Base-by-base conservation (phyloP, 1,140 invertebrate genomes). In the Eueides isabella region DNA sequence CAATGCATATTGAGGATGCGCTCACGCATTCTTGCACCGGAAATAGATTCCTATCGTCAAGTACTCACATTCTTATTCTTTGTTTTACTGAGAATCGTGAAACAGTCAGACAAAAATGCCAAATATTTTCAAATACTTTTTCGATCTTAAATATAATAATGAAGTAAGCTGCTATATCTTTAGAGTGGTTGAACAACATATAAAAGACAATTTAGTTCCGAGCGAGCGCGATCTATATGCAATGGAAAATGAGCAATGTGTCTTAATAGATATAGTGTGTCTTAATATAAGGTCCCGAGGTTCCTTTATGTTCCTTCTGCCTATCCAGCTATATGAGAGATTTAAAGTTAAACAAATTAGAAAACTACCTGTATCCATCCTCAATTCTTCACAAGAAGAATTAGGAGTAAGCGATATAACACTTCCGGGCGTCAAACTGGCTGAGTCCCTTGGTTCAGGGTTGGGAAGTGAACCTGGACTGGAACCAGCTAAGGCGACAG, bases 301-400 rank as follows among this genome's bases (percentile, higher is more conserved):
- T 3, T 31, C 31, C 31, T 31, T 3, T 31, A 31, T n/a, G n/a
- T n/a, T n/a, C n/a, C n/a, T n/a, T n/a, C n/a, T n/a, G n/a, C n/a
- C n/a, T n/a, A n/a, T n/a, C 31, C 3, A 5, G 31, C 7, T 31
- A 31, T 31, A n/a, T n/a, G n/a, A n/a, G n/a, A n/a, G n/a, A n/a
- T n/a, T n/a, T n/a, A n/a, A n/a, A n/a, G n/a, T 38, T 16, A 38
- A 4, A 14, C 2, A 33, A 33, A 33, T 9, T 44, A 29, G 64
- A 38, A 63, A 81, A 76, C 65, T 61, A 90, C 89, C 84, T 80
- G 83, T 75, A 12, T 92, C 91, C 61, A 89, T 82, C 28, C 87
- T 84, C 26, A 92, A 68, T 64, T 92, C 91, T 76, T 92, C 91
- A 64, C 89, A 91, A 0, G 89, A 91, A 67, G 91, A 92, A 64